phyloP scores from a whole-genome alignment of 2,797 vertebrate genomes.

The Decapterus maruadsi region DNA sequence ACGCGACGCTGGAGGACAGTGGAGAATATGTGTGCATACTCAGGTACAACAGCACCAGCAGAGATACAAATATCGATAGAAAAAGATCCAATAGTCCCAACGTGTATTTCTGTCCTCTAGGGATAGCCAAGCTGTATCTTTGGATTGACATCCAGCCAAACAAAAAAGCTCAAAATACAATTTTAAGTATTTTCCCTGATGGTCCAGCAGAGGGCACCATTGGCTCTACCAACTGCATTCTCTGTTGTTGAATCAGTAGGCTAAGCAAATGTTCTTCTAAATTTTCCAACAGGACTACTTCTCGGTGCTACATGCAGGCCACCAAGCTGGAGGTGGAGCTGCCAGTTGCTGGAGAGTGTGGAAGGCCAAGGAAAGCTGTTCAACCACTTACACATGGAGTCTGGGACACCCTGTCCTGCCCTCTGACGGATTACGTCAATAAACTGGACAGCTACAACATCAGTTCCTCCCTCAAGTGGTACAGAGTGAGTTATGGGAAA shows the following conservation, averaged over 20 bases:
- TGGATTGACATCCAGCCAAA: no score
- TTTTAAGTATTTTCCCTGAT: neutral
- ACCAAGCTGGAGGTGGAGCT: conserved; percentile 79
- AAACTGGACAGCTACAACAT: conserved; percentile 79
- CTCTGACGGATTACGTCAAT: conserved; percentile 77
- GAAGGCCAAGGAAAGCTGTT: conserved; percentile 44
- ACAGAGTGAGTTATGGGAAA: conserved; percentile 84
- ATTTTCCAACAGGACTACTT: conserved; percentile 81
- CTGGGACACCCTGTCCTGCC: conserved; percentile 84
- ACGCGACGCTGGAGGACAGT: conserved; percentile 39
- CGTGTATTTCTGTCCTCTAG: neutral
- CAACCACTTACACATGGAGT: conserved; percentile 70
- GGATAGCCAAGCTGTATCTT: no score
- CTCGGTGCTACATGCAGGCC: conserved; percentile 76
- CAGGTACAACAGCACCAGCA: conserved; percentile 61
- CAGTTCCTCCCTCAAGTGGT: conserved; percentile 84
- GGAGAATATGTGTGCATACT: conserved; percentile 73
- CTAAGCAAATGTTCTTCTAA: neutral
- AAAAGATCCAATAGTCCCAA: neutral
- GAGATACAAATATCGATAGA: neutral
- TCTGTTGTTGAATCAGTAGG: neutral
- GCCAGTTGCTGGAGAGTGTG: conserved; percentile 76
- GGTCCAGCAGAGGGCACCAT: neutral
- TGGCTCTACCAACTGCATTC: neutral
- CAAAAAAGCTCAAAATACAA: no score